phyloP scores from a whole-genome alignment of 2,113 vertebrate genomes.

The Pteropus alecto region DNA sequence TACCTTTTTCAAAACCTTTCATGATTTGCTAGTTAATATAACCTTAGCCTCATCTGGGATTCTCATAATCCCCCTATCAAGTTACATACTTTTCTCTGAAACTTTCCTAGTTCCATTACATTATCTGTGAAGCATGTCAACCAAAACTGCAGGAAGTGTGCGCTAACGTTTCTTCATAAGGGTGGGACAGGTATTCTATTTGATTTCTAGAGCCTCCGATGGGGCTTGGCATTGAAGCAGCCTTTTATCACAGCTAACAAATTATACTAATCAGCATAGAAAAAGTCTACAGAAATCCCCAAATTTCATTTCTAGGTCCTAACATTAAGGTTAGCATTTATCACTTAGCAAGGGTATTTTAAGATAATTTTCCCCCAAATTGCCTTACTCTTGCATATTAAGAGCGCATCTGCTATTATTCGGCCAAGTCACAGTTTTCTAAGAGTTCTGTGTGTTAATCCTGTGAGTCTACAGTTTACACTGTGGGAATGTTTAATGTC shows the following conservation, averaged over 20 bases:
- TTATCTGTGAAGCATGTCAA: constrained; percentile 31
- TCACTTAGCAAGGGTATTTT: neutral
- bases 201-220: neutral
- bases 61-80: neutral
- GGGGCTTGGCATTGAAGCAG: neutral
- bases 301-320: neutral
- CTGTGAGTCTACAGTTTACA: neutral
- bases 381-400: neutral
- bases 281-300: neutral
- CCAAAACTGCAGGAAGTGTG: neutral
- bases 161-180: neutral
- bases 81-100: constrained; percentile 41
- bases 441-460: neutral
- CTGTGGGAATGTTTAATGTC: neutral
- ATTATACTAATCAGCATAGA: neutral
- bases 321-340: neutral
- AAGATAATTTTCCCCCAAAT: neutral
- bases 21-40: constrained; percentile 1
- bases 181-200: neutral
- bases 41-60: constrained; percentile 36
- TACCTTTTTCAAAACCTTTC: constrained; percentile 33
- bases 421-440: neutral
- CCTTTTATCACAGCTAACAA: constrained; percentile 5
- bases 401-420: neutral
- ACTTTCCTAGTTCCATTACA: constrained; percentile 3